phyloP scores from a whole-genome alignment of 2,888 invertebrate genomes.

The Cantharis nigra region DNA sequence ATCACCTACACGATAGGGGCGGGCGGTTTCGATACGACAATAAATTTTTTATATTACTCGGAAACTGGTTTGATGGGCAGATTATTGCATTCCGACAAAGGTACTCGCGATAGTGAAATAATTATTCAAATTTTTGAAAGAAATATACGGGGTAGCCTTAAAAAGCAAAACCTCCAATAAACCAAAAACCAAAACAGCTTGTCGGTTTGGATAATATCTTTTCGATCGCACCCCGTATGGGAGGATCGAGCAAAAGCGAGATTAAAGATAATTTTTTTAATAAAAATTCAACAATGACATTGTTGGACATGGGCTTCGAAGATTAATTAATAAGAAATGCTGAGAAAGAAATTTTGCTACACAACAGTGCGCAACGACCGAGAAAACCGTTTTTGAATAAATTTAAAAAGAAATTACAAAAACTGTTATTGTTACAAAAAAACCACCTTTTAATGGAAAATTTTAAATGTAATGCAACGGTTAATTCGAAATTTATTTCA shows the following conservation, averaged over 20 bases:
- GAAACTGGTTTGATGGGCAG: neutral
- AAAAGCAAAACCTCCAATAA: no score
- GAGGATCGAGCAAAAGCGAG: neutral
- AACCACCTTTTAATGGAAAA: neutral
- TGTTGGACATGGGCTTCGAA: neutral
- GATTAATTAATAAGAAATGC: neutral
- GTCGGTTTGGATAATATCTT: neutral
- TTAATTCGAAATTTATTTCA: neutral
- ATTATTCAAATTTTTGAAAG: neutral
- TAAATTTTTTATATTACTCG: neutral
- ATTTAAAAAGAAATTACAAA: neutral
- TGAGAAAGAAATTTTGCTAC: neutral
- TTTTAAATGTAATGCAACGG: neutral
- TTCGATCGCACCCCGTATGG: neutral
- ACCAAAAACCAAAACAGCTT: no score
- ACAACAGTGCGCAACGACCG: neutral
- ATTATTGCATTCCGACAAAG: neutral
- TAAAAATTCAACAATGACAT: neutral
- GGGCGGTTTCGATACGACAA: neutral
- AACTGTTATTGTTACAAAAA: neutral
- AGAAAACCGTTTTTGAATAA: neutral
- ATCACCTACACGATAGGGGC: neutral
- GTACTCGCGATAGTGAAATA: no score
- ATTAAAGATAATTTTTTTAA: neutral
- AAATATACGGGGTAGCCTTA: neutral